Conservation (phyloP, 2,113 vertebrate genomes). For the Microtus montanus region DNA sequence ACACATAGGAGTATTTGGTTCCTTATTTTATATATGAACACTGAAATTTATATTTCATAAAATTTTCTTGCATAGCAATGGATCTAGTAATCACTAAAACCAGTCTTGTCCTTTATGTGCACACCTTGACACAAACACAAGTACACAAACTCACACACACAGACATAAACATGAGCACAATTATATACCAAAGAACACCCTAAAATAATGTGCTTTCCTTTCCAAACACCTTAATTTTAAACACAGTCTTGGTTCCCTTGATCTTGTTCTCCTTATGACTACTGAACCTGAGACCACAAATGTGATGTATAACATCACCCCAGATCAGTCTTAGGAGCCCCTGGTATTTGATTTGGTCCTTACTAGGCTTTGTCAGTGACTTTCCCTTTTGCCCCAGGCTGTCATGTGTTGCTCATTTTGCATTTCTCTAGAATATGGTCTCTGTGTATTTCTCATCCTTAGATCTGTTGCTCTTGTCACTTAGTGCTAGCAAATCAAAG, state of each 20-base stretch:
- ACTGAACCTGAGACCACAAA: neutral
- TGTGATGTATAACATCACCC: neutral
- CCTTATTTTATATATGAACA: neutral
- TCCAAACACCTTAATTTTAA: neutral
- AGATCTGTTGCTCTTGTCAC: neutral
- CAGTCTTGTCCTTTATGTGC: neutral
- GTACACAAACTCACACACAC: neutral
- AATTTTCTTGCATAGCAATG: neutral
- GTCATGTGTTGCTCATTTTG: accelerated
- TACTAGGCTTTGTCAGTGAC: neutral
- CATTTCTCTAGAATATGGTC: neutral
- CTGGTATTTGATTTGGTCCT: neutral
- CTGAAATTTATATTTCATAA: neutral
- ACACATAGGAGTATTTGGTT: neutral
- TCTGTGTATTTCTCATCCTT: neutral
- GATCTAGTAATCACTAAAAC: neutral
- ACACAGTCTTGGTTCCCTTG: neutral
- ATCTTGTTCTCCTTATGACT: neutral
- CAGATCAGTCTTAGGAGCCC: neutral
- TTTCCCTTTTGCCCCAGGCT: neutral
- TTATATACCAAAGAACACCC: too few relatives aligned
- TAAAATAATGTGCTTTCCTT: neutral
- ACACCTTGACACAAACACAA: neutral
- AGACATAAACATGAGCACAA: too few relatives aligned
- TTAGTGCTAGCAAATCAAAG: neutral